Percentiles rank a stretch among this genome's conserved stretches.
Evolutionary conservation across 2,113 vertebrate species (phyloP).

Genomic region (Oreochromis spilurus): DNA sequence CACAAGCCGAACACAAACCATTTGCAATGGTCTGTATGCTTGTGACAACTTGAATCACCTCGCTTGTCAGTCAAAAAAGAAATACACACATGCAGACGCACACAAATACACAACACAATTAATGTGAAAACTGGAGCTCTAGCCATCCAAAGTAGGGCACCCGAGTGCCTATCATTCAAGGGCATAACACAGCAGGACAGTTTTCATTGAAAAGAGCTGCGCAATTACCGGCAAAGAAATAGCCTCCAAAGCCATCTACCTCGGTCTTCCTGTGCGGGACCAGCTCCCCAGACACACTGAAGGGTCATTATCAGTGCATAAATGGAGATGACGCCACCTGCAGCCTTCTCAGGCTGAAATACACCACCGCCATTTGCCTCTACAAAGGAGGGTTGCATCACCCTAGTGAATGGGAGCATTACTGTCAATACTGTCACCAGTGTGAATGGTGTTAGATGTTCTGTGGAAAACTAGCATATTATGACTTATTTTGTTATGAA

Average conservation of each 20-base stretch:
- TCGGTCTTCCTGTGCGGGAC: neutral
- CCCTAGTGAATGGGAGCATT: neutral
- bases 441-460: conserved; percentile 7
- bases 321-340: conserved; percentile 21
- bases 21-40: neutral
- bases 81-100: neutral
- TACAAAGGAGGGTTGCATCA: conserved; percentile 11
- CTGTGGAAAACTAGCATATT: neutral
- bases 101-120: neutral
- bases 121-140: neutral
- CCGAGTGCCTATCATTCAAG: conserved; percentile 8
- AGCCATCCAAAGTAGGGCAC: conserved; percentile 9
- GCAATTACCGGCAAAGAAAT: conserved; percentile 22
- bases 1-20: conserved; percentile 16
- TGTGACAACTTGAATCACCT: conserved; percentile 30
- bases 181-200: conserved; percentile 11
- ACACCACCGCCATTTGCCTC: neutral
- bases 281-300: conserved; percentile 8
- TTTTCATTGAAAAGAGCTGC: conserved; percentile 14
- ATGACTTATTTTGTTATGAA: neutral
- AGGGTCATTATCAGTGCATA: conserved; percentile 12
- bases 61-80: conserved; percentile 24
- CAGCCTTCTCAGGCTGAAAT: conserved; percentile 10
- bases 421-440: conserved; percentile 2
- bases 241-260: neutral